Evolutionary conservation across 2,113 vertebrate species (phyloP).

Genomic region (Syngnathus scovelli): DNA sequence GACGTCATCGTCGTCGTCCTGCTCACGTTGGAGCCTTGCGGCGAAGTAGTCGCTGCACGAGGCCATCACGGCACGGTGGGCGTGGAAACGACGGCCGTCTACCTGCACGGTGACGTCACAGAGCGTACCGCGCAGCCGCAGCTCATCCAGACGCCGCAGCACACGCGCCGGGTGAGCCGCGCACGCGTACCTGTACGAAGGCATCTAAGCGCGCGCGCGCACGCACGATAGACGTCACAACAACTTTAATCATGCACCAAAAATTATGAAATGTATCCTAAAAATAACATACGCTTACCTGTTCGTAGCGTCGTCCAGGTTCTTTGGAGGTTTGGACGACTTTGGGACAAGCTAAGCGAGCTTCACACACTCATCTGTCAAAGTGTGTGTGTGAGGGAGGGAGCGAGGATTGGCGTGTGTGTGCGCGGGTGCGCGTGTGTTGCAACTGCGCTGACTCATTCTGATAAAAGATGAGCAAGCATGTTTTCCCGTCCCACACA

Average conservation of each 20-base stretch:
- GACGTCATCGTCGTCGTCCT: conserved; percentile 60
- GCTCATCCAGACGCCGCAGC: conserved; percentile 68
- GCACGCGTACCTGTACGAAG: conserved; percentile 71
- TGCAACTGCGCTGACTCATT: conserved; percentile 75
- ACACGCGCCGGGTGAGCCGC: conserved; percentile 67
- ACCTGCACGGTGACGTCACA: conserved; percentile 82
- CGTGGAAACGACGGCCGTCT: conserved; percentile 82
- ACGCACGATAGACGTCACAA: neutral
- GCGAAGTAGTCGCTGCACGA: conserved; percentile 88
- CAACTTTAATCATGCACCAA: neutral
- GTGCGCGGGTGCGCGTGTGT: conserved; percentile 34
- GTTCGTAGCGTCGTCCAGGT: neutral
- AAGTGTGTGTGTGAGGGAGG: conserved; percentile 21
- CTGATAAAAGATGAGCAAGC: conserved; percentile 78
- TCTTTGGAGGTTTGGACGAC: conserved; percentile 39
- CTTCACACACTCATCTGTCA: conserved; percentile 54
- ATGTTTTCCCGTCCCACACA: conserved; percentile 54
- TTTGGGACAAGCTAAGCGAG: conserved; percentile 53
- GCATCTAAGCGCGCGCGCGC: neutral
- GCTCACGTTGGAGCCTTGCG: conserved; percentile 67
- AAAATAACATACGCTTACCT: neutral
- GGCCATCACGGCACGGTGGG: conserved; percentile 85
- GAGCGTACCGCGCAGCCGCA: conserved; percentile 63
- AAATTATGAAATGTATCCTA: neutral
- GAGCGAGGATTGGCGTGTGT: neutral